Evolutionary conservation across 1,140 invertebrate species (phyloP).

Genomic region (Battus philenor): DNA sequence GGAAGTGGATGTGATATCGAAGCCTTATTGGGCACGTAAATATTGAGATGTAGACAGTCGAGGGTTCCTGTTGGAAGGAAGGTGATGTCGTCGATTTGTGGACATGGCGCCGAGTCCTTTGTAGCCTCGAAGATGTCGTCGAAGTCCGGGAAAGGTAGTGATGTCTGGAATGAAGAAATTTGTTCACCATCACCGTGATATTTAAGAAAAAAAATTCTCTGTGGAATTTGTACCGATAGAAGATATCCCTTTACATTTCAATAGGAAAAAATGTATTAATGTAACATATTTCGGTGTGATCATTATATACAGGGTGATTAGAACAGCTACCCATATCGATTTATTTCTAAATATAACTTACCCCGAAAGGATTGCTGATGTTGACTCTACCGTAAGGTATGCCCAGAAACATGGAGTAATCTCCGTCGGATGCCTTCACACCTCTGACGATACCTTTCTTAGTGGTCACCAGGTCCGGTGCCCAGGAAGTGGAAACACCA

Average conservation of each 20-base stretch:
- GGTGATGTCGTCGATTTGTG: conserved; percentile 7
- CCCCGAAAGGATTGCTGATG: conserved; percentile 9
- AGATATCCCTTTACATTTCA: too few relatives aligned
- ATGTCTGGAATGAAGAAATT: conserved; percentile 10
- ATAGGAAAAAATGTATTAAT: too few relatives aligned
- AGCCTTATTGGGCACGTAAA: conserved; percentile 35
- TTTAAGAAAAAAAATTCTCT: too few relatives aligned
- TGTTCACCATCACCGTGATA: too few relatives aligned
- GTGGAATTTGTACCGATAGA: too few relatives aligned
- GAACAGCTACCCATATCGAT: too few relatives aligned
- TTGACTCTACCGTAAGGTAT: conserved; percentile 31
- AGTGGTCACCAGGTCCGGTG: conserved; percentile 31
- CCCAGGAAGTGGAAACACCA: not conserved
- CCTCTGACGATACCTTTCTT: conserved; percentile 34
- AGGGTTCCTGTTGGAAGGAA: not conserved
- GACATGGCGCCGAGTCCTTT: conserved; percentile 13
- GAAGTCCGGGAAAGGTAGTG: conserved; percentile 14
- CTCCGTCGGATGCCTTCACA: conserved; percentile 26
- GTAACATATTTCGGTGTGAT: too few relatives aligned
- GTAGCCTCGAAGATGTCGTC: conserved; percentile 14
- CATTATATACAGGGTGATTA: too few relatives aligned
- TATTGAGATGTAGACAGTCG: conserved; percentile 38
- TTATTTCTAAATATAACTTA: too few relatives aligned
- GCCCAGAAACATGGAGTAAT: conserved; percentile 41
- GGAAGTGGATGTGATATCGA: conserved; percentile 42